These are phyloP conservation scores for Anadara kagoshimensis DNA, from an alignment of 1,140 invertebrate species.

Conservation along the genomic window DNA sequence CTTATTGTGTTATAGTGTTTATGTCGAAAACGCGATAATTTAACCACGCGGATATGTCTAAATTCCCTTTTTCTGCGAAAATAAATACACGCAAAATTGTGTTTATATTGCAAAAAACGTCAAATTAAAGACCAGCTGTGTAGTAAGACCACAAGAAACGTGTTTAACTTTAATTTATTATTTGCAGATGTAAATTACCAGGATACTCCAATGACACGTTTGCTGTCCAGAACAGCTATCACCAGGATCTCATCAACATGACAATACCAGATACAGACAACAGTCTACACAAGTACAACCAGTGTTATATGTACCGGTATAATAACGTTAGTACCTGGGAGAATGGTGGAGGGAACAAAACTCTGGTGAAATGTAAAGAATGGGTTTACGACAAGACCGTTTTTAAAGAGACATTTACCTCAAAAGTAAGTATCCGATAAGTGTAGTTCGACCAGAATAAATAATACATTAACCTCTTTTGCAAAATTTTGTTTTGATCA, in stretches of 20 bases:
- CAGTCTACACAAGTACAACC: constrained; percentile 30
- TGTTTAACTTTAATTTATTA: neutral
- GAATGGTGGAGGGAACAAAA: neutral
- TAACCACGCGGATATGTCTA: neutral
- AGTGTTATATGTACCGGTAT: constrained; percentile 35
- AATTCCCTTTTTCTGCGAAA: neutral
- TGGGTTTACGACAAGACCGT: constrained; percentile 51
- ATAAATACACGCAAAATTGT: neutral
- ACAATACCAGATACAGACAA: constrained; percentile 38
- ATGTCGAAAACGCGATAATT: neutral
- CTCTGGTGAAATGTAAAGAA: constrained; percentile 26
- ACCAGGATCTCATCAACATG: constrained; percentile 36
- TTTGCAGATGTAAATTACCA: constrained; percentile 35
- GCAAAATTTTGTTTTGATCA: no score
- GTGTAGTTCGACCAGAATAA: neutral
- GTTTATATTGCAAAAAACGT: neutral
- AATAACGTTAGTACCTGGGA: neutral
- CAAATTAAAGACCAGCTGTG: neutral
- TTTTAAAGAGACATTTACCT: constrained; percentile 45
- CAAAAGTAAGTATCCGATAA: constrained; percentile 27
- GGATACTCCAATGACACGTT: constrained; percentile 37
- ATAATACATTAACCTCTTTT: no score
- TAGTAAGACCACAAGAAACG: neutral
- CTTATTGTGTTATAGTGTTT: no score
- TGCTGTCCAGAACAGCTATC: constrained; percentile 35